Conservation (phyloP, 2,797 vertebrate species). For the Silurus lanzhouensis region DNA sequence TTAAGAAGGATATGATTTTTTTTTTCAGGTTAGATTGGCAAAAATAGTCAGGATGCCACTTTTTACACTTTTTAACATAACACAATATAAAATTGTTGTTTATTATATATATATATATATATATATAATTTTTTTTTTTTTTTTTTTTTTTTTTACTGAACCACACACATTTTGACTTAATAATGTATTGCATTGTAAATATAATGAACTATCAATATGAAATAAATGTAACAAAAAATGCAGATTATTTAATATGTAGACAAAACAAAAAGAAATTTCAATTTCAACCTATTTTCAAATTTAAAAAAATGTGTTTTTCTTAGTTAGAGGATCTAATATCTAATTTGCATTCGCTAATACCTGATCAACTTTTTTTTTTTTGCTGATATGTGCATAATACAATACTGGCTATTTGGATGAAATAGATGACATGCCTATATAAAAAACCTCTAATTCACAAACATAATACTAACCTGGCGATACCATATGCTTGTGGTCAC, state of each 20-base stretch:
- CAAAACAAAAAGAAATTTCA: too few species aligned
- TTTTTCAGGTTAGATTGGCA: neutral
- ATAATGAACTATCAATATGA: neutral
- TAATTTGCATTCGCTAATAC: neutral
- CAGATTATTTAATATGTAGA: too few species aligned
- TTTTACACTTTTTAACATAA: neutral
- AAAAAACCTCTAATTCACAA: conserved; percentile 6
- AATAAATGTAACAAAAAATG: neutral
- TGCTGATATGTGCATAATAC: neutral
- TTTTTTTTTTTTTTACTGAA: neutral
- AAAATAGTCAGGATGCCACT: neutral
- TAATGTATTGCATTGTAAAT: neutral
- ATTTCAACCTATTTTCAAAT: too few species aligned
- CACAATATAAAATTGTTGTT: too few species aligned
- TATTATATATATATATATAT: too few species aligned
- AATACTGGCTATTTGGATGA: neutral
- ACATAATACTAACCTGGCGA: conserved; percentile 73
- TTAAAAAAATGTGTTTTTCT: too few species aligned
- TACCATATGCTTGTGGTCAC: conserved; percentile 86
- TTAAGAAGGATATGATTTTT: conserved; percentile 22
- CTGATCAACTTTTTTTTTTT: neutral
- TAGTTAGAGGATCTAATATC: neutral
- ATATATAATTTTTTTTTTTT: neutral
- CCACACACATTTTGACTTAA: neutral
- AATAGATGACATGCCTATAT: neutral